Percentiles rank a stretch among this genome's conserved stretches.
phyloP scores from a whole-genome alignment of 2,113 vertebrate genomes.

The Laticauda colubrina region DNA sequence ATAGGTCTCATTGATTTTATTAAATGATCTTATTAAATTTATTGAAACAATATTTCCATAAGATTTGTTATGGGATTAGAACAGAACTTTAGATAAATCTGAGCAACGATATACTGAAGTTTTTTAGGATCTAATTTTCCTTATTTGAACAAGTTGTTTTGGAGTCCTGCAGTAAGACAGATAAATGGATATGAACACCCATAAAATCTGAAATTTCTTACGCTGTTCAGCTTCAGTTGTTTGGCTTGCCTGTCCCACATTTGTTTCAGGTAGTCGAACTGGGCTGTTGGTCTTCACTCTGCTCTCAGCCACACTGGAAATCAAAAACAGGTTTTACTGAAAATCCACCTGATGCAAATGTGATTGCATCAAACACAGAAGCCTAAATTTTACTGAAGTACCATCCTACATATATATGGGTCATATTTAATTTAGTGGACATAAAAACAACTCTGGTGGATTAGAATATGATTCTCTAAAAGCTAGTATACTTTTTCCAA shows the following conservation, averaged over 20 bases:
- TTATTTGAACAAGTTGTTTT: neutral
- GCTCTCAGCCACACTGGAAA: constrained; percentile 75
- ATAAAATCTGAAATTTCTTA: constrained; percentile 56
- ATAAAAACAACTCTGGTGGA: no score
- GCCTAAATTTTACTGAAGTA: neutral
- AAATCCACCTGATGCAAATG: neutral
- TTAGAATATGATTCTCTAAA: neutral
- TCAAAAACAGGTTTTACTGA: neutral
- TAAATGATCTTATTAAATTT: neutral
- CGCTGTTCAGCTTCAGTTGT: constrained; percentile 78
- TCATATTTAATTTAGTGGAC: neutral
- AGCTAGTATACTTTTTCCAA: neutral
- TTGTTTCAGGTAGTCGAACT: constrained; percentile 76
- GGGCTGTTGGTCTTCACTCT: constrained; percentile 87
- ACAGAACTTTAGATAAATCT: neutral
- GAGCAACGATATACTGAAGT: neutral
- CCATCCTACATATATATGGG: neutral
- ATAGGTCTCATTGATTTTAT: neutral
- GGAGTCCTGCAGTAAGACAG: neutral
- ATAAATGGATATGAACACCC: neutral
- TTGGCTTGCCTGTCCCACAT: constrained; percentile 71
- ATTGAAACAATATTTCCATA: neutral
- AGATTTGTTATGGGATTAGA: neutral
- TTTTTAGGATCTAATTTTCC: neutral
- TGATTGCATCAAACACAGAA: neutral